Percentiles rank a stretch among this genome's conserved stretches.
Evolutionary conservation across 2,888 invertebrate genomes (phyloP).

Genomic region (Papilio protenor): DNA sequence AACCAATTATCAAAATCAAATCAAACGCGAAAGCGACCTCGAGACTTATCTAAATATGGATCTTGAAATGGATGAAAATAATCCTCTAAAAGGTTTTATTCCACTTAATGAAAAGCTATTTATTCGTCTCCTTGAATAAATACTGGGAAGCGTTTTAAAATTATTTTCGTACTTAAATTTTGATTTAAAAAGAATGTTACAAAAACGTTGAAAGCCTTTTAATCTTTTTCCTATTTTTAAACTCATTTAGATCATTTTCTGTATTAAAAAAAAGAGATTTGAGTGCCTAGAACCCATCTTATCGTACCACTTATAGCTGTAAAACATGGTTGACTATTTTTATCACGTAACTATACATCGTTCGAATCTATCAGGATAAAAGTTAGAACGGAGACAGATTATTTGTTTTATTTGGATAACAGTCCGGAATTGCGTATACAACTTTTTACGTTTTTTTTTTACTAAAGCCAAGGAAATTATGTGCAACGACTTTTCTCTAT

Average conservation of each 20-base stretch:
- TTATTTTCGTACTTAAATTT: constrained; percentile 1
- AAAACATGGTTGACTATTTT: too few species aligned
- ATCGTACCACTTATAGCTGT: too few species aligned
- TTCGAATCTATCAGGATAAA: too few species aligned
- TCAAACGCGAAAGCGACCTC: background rate
- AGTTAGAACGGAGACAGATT: too few species aligned
- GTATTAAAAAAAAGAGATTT: too few species aligned
- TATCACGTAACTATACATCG: too few species aligned
- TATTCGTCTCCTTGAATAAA: constrained; percentile 4
- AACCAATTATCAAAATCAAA: constrained; percentile 7
- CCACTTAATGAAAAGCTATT: constrained; percentile 21
- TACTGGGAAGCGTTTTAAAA: constrained; percentile 4
- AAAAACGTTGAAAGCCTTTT: background rate
- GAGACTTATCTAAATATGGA: constrained; percentile 13
- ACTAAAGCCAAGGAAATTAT: too few species aligned
- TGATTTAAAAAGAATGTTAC: background rate
- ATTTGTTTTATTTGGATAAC: too few species aligned
- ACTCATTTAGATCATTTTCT: background rate
- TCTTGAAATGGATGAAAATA: constrained; percentile 17
- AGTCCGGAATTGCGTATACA: too few species aligned
- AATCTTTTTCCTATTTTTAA: background rate
- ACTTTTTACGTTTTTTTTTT: too few species aligned
- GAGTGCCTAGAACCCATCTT: too few species aligned
- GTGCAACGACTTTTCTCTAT: too few species aligned
- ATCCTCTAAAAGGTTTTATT: constrained; percentile 23